These are phyloP conservation scores for Zingel zingel DNA, from an alignment of 2,113 vertebrate genomes.

Conservation along the genomic window DNA sequence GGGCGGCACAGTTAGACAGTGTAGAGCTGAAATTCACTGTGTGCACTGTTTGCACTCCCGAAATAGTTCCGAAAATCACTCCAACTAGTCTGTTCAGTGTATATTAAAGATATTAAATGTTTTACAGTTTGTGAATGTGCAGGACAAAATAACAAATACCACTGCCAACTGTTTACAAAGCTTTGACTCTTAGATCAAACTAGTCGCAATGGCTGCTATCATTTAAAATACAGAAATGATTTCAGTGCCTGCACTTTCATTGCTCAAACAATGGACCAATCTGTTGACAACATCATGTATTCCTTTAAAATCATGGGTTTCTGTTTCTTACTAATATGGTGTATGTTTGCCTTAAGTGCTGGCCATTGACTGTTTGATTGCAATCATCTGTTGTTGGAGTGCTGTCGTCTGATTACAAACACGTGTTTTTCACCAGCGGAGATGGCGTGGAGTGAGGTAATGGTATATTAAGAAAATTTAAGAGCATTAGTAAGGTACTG, in stretches of 20 bases:
- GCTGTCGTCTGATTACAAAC: constrained; percentile 73
- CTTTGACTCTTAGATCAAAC: constrained; percentile 14
- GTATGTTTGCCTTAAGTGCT: constrained; percentile 59
- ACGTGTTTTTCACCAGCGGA: constrained; percentile 57
- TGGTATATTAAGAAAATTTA: constrained; percentile 62
- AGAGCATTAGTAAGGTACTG: constrained; percentile 27
- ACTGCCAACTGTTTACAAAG: constrained; percentile 4
- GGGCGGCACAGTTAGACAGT: constrained; percentile 55
- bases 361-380: constrained; percentile 67
- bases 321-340: constrained; percentile 46
- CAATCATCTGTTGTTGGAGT: constrained; percentile 70
- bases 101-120: constrained; percentile 26
- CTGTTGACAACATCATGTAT: constrained; percentile 33
- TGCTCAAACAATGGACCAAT: constrained; percentile 32
- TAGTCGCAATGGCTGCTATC: constrained; percentile 12
- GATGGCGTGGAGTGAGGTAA: constrained; percentile 74
- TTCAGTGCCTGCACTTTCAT: constrained; percentile 23
- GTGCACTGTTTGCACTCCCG: not conserved
- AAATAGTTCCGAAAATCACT: constrained; percentile 39
- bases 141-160: constrained; percentile 3
- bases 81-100: constrained; percentile 6
- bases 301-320: constrained; percentile 39
- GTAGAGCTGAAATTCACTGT: constrained; percentile 42
- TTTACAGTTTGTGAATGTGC: constrained; percentile 12
- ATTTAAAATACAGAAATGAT: constrained; percentile 29